Evolutionary conservation across 2,888 invertebrate species (phyloP), one percentile per base, ranked within the genome.

Genomic region (Volucella inflata): DNA sequence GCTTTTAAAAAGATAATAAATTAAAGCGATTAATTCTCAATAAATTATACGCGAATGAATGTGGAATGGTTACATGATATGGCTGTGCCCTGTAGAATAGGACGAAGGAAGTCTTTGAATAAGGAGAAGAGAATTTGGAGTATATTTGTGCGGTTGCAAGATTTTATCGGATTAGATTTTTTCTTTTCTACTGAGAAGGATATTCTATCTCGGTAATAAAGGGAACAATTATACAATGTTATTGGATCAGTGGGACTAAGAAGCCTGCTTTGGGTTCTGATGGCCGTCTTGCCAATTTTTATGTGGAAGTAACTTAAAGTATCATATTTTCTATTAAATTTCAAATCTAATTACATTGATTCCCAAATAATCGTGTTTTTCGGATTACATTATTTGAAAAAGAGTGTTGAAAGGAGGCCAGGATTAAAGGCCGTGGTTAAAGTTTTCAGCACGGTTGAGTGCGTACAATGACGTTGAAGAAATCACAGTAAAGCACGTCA

Each of bases 1-100:
- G 65, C 65, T 65, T 44, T 75, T 70, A 64, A 51, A 70, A 64
- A 64, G 64, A 75, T 81, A 70, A 81, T 75, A 75, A 75, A 75
- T 62, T 70, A 60, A 76, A 65, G 42, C 48, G 76, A 82, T 76
- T 82, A 82, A 48, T 60, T 71, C 46, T 53, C 17, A 76, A 65
- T 65, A 65, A 70, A 60, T 71, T 60, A 17, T 21, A 14, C 11
- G 64, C 38, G 44, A 70, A 38, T 74, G 48, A 55, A 53, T 62
- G 74, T 36, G 53, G 30, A 44, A 40, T 51, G 74, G 30, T 30
- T 30, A 1, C 6, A 64, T 50, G 50, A 59, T 48, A 50, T 30
- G 30, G 42, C 40, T 48, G 30, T 44, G 9, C 21, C 12, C 16
- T 8, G 9, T 42, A 21, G 14, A 60, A 68, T 9, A n/a, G 2